These are phyloP conservation scores for Pollenia labialis DNA, from an alignment of 2,888 invertebrate species.

Conservation along the genomic window DNA sequence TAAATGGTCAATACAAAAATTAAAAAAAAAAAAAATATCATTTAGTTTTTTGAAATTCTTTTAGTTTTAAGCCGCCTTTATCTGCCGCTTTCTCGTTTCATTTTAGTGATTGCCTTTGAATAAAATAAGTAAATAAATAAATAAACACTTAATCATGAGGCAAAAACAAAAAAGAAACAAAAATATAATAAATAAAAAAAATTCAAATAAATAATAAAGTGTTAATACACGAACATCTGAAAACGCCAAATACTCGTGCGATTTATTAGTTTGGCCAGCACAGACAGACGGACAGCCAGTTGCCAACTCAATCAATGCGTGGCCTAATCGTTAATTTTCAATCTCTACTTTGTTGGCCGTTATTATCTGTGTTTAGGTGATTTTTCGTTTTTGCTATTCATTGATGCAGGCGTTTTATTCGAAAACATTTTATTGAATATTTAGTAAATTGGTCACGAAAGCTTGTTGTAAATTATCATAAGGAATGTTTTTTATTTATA, in stretches of 20 bases:
- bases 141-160: conserved; percentile 57
- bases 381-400: conserved; percentile 29
- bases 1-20: conserved; percentile 56
- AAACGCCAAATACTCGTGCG: conserved; percentile 57
- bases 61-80: conserved; percentile 64
- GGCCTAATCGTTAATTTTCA: conserved; percentile 55
- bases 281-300: neutral
- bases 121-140: conserved; percentile 50
- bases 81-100: conserved; percentile 67
- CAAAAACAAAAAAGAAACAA: neutral
- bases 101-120: conserved; percentile 53
- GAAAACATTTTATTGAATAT: conserved; percentile 20
- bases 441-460: conserved; percentile 55
- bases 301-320: conserved; percentile 48
- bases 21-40: conserved; percentile 44
- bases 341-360: conserved; percentile 51
- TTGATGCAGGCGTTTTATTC: conserved; percentile 46
- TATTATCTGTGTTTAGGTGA: conserved; percentile 35
- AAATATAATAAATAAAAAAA: conserved; percentile 19
- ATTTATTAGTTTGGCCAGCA: conserved; percentile 48
- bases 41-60: conserved; percentile 43
- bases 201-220: conserved; percentile 38
- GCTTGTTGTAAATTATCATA: conserved; percentile 25
- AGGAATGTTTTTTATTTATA: conserved; percentile 29
- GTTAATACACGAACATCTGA: conserved; percentile 62